Percentiles rank a stretch among this genome's conserved stretches.
phyloP scores from a whole-genome alignment of 2,113 vertebrate species.

The Ictidomys tridecemlineatus region DNA sequence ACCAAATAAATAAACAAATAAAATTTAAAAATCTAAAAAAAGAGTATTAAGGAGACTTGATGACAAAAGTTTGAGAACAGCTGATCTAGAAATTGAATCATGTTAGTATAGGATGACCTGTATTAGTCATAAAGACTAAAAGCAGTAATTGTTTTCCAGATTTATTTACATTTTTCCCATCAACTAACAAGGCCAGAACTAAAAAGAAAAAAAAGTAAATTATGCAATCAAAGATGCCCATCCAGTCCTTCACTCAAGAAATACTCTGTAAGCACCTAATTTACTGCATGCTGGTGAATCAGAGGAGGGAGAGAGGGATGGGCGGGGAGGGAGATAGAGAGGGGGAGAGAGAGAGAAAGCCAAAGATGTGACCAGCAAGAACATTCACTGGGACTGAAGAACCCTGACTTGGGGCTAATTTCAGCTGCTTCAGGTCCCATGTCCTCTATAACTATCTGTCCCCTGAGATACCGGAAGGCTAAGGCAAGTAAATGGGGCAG shows the following conservation, averaged over 20 bases:
- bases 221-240: background rate
- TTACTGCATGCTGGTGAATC: background rate
- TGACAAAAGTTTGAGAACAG: constrained; percentile 15
- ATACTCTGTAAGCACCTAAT: background rate
- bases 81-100: constrained; percentile 21
- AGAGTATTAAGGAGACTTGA: background rate
- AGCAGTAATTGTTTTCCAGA: background rate
- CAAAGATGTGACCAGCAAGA: background rate
- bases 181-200: background rate
- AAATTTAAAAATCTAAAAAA: too few relatives aligned
- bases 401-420: background rate
- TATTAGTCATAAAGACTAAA: background rate
- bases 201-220: constrained; percentile 6
- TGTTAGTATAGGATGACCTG: background rate
- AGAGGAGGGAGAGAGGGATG: background rate
- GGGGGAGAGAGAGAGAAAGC: background rate
- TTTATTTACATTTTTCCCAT: constrained; percentile 3
- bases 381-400: background rate
- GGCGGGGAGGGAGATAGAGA: background rate
- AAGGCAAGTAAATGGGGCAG: background rate
- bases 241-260: background rate
- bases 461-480: background rate
- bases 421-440: background rate
- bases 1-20: too few relatives aligned
- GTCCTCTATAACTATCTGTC: background rate